Evolutionary conservation across 2,113 vertebrate species (phyloP), one percentile per base, ranked within the genome.

Genomic region (Xyliphius kryptos): DNA sequence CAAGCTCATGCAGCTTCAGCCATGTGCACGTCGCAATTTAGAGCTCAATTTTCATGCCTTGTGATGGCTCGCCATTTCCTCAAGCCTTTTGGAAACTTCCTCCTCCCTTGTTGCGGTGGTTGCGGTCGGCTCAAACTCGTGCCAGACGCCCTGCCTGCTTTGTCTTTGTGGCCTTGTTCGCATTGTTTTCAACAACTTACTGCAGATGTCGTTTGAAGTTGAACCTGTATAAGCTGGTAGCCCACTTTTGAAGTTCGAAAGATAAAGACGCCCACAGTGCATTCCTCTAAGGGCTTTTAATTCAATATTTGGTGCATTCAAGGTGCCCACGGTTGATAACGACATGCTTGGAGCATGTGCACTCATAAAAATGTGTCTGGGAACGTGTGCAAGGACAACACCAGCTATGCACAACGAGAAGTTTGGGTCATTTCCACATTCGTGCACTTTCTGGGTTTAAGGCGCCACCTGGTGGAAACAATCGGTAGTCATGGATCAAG

Each of bases 351-450:
- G 69, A 76, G 71, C 74, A 79, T 76, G 69, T 69, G 50, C 74
- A 75, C 74, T 69, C 6, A 71, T 75, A 78, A 74, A 80, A 76
- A 80, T 80, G 79, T 80, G 82, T 81, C 79, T 81, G 76, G 79
- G 78, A 85, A 83, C 78, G 77, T 74, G 76, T 74, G 71, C 70
- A 71, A 76, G 76, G 76, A 76, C 78, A 79, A 82, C 81, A 81
- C 73, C 82, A 83, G 83, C 85, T 80, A 74, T 81, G 82, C 82
- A 81, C 21, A 71, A 82, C 81, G 81, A 79, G 83, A 82, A 71
- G 76, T 82, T 84, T 82, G 81, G 85, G 83, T 84, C 82, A 83
- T 82, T 70, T 69, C 63, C 74, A 67, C 65, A 66, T 71, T 68
- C 67, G 44, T 56, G 63, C 44, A 46, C 44, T 67, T 68, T 9